Conservation (phyloP, 2,113 vertebrate genomes). For the Neolamprologus modestus region DNA sequence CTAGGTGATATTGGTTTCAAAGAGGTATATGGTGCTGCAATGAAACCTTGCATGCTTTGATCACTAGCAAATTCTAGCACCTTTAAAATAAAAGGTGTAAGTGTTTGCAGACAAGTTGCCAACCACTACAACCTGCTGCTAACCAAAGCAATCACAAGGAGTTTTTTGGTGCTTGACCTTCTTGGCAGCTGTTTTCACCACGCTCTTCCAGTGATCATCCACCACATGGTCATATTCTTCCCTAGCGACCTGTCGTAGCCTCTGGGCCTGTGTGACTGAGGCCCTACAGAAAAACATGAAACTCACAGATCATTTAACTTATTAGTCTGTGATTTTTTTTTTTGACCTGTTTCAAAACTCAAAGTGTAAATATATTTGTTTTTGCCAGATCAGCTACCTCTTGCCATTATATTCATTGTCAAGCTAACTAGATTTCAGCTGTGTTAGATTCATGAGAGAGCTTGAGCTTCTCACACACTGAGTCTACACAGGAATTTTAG, state of each 20-base stretch:
- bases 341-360: background rate
- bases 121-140: background rate
- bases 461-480: background rate
- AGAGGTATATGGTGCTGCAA: background rate
- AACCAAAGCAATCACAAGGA: background rate
- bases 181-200: background rate
- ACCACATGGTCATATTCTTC: rapidly evolving
- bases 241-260: background rate
- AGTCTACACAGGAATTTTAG: background rate
- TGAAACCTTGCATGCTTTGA: background rate
- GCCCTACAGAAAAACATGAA: background rate
- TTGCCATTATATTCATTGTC: too few relatives aligned
- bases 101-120: background rate
- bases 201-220: background rate
- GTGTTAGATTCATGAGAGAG: background rate
- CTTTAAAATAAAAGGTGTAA: background rate
- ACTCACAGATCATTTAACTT: background rate
- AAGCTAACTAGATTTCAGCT: background rate
- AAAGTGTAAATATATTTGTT: background rate
- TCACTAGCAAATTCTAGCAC: background rate
- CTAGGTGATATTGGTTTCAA: background rate
- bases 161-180: rapidly evolving
- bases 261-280: background rate
- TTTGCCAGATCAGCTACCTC: background rate
- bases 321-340: background rate